Evolutionary conservation across 2,888 invertebrate species (phyloP), one percentile per base, ranked within the genome.

Genomic region (Diaperis boleti): DNA sequence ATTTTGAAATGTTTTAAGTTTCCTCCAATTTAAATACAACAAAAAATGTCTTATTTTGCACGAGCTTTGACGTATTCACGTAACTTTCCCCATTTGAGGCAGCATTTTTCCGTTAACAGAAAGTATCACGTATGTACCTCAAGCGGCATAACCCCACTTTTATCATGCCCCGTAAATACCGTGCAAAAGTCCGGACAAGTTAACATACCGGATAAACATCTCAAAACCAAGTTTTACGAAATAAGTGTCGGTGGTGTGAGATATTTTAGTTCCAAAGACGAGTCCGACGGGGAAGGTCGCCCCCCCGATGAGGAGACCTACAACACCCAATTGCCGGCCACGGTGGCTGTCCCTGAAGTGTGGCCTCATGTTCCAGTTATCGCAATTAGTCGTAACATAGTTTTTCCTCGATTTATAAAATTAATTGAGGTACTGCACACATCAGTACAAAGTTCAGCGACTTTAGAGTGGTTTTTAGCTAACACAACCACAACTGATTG

Each of bases 331-430:
- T 77, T 95, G 66, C 93, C 96, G 44, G 95, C 95, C 0, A 92
- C 96, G 0, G 92, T 96, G 42, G 92, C 93, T 10, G 93, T 99
- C 18, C 98, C 98, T 0, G 98, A 98, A 80, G 91, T 94, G 6
- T 98, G 96, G 92, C 98, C 99, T 0, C 92, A 94, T 79, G 90
- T 99, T 13, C 99, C 99, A 1, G 90, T 98, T 5, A 91, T 99
- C 70, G 96, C 98, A 0, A 93, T 98, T 67, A 91, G 87, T 75
- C 88, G 96, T 71, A 95, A 97, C 84, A 98, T 98, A 2, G 93
- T 99, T 1, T 99, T 99, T 83, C 99, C 99, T 13, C 89, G 95
- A 72, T 99, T 99, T 81, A 96, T 98, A 72, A 99, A 99, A 84
- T 88, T 99, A 70, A 89, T 99, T 66, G 98, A 98, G 87, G 94